phyloP scores from a whole-genome alignment of 2,113 vertebrate genomes.

The Rissa tridactyla region DNA sequence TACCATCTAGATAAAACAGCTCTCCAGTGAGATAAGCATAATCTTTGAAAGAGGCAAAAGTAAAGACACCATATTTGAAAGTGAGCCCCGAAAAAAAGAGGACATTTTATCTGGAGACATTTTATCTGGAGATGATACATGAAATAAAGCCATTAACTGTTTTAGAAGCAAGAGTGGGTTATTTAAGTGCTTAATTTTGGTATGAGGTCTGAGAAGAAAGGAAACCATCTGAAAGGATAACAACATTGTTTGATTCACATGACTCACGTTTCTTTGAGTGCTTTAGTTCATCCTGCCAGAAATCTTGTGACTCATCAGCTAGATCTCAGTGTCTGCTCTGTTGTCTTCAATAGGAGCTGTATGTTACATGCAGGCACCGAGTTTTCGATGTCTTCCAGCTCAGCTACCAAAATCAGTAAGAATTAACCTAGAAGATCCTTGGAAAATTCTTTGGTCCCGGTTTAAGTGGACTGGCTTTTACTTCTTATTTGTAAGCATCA shows the following conservation, averaged over 20 bases:
- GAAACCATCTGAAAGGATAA: neutral
- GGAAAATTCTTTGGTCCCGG: neutral
- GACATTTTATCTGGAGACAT: neutral
- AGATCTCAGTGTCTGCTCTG: neutral
- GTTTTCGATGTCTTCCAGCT: neutral
- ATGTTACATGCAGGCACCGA: fast-evolving
- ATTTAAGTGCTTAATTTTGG: neutral
- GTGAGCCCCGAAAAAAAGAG: neutral
- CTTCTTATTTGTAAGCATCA: neutral
- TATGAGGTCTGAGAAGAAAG: neutral
- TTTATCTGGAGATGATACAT: neutral
- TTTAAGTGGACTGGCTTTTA: neutral
- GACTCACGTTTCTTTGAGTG: neutral
- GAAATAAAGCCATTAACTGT: neutral
- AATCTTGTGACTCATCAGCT: neutral
- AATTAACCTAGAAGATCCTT: neutral
- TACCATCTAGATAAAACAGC: neutral
- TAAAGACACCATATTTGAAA: neutral
- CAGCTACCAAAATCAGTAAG: neutral
- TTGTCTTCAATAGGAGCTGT: neutral
- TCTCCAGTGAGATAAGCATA: neutral
- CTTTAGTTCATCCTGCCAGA: neutral
- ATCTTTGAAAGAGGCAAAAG: neutral
- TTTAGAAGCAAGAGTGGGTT: neutral
- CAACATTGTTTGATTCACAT: fast-evolving